Percentiles rank a stretch among this genome's conserved stretches.
Conservation (phyloP, 2,888 invertebrate genomes). For the Limnephilus rhombicus region DNA sequence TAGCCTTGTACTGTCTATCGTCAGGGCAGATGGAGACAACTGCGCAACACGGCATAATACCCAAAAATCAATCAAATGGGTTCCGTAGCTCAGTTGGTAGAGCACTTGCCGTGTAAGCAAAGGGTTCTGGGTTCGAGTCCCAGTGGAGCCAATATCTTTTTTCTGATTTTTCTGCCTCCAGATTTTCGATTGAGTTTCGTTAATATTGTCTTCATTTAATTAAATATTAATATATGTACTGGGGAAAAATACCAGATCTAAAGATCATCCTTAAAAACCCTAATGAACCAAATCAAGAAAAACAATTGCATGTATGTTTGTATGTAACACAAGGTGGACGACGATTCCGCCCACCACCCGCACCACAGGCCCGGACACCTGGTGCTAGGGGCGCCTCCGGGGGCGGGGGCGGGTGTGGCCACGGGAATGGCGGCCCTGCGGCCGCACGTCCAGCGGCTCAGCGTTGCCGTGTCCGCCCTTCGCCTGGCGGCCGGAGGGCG, state of each 20-base stretch:
- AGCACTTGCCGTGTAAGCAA: too few species aligned
- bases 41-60: too few species aligned
- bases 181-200: too few species aligned
- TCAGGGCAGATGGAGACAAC: too few species aligned
- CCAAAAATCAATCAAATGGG: too few species aligned
- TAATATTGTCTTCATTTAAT: too few species aligned
- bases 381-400: slow-evolving; percentile 26
- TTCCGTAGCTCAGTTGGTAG: too few species aligned
- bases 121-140: too few species aligned
- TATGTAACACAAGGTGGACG: slow-evolving; percentile 53
- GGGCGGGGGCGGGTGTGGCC: neutral
- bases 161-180: too few species aligned
- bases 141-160: too few species aligned
- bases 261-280: too few species aligned
- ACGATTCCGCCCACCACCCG: slow-evolving; percentile 43
- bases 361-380: slow-evolving; percentile 54
- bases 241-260: neutral
- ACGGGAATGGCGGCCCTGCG: slow-evolving; percentile 63
- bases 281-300: neutral
- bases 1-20: too few species aligned
- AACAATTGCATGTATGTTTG: neutral
- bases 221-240: neutral
- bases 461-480: slow-evolving; percentile 83
- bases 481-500: slow-evolving; percentile 84
- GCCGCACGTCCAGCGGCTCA: slow-evolving; percentile 80